Evolutionary conservation across 2,797 vertebrate species (phyloP), one percentile per base, ranked within the genome.

Genomic region (Tenualosa ilisha): DNA sequence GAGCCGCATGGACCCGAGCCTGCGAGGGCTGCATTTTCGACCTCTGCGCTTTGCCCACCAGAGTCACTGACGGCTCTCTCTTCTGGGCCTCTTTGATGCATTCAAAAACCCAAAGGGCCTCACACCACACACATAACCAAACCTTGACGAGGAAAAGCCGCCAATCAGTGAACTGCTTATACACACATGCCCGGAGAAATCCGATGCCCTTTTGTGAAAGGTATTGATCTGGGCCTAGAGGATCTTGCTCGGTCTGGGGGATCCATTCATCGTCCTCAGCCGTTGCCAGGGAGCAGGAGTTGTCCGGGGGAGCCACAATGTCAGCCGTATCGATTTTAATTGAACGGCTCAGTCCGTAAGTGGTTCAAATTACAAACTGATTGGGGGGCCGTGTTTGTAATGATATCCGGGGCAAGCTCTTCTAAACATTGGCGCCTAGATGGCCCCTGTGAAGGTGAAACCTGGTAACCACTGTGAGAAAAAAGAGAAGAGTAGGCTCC

Each of bases 141-240:
- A 40, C 22, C 40, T 17, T 2, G 20, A 4, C 1, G 7, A 79
- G 37, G 17, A 46, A 79, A 22, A 79, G 72, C 37, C 15, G 20
- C 91, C 90, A 92, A 93, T 92, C 91, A 92, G 90, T 87, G 82
- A 81, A 6, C 86, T 81, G 61, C 88, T 81, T 85, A 88, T 87
- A 88, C 89, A 88, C 81, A 5, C 49, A 81, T 89, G 89, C 88
- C 91, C 88, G 88, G 86, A 89, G 86, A 91, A 92, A 93, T 91
- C 90, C 90, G 87, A 87, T 91, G 92, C 88, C 89, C 93, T 92
- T 93, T 79, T 79, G 72, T 89, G 89, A 83, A 65, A 84, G 83
- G 68, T 91, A 94, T 94, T 90, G 93, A 94, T 93, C 90, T 85
- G 26, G 3, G 82, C 86, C 89, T 90, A 85, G 50, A 89, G 88